Evolutionary conservation across 2,113 vertebrate genomes (phyloP).

Genomic region (Hepsetus odoe): DNA sequence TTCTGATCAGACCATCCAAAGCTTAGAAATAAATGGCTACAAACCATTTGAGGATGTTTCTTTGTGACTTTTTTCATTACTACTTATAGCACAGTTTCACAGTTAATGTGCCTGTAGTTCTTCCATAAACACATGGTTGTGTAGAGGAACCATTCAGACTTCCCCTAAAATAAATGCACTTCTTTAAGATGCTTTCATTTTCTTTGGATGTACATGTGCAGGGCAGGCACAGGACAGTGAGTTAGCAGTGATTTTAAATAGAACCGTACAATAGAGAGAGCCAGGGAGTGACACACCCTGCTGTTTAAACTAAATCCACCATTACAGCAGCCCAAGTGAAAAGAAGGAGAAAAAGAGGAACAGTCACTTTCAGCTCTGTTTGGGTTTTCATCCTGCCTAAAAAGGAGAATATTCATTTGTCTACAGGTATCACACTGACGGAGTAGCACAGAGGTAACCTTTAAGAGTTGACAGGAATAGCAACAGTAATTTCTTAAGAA

Average conservation of each 20-base stretch:
- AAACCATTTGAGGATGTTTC: background rate
- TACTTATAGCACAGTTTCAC: background rate
- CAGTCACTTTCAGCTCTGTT: background rate
- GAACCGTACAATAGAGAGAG: slow-evolving; percentile 35
- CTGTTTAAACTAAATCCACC: slow-evolving; percentile 43
- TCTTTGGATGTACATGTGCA: slow-evolving; percentile 3
- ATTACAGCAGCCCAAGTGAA: slow-evolving; percentile 18
- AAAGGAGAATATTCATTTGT: background rate
- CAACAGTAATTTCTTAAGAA: background rate
- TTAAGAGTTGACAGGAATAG: background rate
- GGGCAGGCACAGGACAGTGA: background rate
- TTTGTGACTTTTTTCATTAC: background rate
- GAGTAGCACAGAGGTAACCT: background rate
- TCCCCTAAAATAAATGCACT: background rate
- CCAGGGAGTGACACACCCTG: slow-evolving; percentile 37
- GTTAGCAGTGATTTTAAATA: slow-evolving; percentile 35
- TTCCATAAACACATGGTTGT: background rate
- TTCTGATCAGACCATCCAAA: no score
- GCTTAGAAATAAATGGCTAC: background rate
- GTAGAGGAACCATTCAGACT: background rate
- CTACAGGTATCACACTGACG: background rate
- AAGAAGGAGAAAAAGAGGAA: slow-evolving; percentile 12
- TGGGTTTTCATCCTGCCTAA: background rate
- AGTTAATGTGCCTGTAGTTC: background rate
- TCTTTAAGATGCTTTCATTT: background rate